These are phyloP conservation scores for Lithodes maja DNA, from an alignment of 2,888 invertebrate genomes.

Conservation along the genomic window DNA sequence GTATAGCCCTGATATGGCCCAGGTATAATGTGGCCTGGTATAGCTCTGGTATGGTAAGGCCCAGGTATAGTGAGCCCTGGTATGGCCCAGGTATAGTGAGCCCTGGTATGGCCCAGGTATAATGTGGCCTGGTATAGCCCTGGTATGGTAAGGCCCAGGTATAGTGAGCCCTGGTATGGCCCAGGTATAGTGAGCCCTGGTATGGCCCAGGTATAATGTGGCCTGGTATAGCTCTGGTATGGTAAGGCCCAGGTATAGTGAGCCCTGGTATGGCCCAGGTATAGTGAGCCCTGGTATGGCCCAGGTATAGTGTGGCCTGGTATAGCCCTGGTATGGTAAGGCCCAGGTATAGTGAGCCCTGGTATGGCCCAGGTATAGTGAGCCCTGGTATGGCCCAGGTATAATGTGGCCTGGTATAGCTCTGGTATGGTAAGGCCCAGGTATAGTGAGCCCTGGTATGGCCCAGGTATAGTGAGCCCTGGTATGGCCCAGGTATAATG, in stretches of 20 bases:
- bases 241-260: not conserved
- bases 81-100: not conserved
- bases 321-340: not conserved
- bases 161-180: no score
- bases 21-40: not conserved
- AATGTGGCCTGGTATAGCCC: no score
- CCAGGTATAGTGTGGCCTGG: not conserved
- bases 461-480: not conserved
- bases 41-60: no score
- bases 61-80: not conserved
- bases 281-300: not conserved
- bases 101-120: not conserved
- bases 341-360: no score
- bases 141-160: not conserved
- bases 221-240: not conserved
- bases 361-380: no score
- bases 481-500: not conserved
- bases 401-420: not conserved
- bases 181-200: not conserved
- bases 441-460: no score
- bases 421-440: not conserved
- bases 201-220: not conserved
- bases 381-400: not conserved
- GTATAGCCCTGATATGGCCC: not conserved
- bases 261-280: not conserved